Percentiles rank a stretch among this genome's conserved stretches.
Evolutionary conservation across 1,140 invertebrate genomes (phyloP).

Genomic region (Globodera rostochiensis): DNA sequence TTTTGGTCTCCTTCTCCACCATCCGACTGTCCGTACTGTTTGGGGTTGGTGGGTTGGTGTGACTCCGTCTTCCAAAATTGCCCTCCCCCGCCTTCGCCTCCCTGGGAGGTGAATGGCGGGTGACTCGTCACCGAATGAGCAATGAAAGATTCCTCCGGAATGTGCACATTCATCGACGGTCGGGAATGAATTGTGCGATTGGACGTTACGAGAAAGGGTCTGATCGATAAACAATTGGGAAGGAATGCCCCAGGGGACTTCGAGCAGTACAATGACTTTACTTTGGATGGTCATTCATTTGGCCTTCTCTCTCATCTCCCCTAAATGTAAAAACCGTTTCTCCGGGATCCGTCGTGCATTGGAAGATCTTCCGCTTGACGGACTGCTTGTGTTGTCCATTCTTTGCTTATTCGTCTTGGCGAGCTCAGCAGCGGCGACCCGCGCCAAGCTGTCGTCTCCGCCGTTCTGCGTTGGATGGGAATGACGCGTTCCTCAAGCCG

Average conservation of each 20-base stretch:
- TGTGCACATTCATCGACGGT: neutral
- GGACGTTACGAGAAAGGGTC: neutral
- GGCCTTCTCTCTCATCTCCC: neutral
- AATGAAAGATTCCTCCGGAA: neutral
- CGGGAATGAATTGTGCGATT: neutral
- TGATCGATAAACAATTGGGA: too few species aligned
- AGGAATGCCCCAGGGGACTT: neutral
- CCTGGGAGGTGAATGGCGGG: neutral
- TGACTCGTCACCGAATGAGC: neutral
- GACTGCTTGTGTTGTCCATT: neutral
- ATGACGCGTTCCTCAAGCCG: neutral
- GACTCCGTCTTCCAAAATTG: neutral
- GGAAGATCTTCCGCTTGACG: too few species aligned
- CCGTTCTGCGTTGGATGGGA: slow-evolving; percentile 2
- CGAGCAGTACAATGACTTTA: neutral
- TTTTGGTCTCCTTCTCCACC: slow-evolving; percentile 5
- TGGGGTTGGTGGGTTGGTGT: neutral
- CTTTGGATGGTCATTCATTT: neutral
- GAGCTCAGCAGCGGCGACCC: neutral
- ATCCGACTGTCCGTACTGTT: neutral
- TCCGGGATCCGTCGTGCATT: neutral
- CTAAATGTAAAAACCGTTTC: neutral
- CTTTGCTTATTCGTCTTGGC: neutral
- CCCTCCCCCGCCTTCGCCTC: slow-evolving; percentile 4
- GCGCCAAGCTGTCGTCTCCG: neutral